Evolutionary conservation across 2,888 invertebrate genomes (phyloP), one percentile per base, ranked within the genome.

Genomic region (Acleris holmiana): DNA sequence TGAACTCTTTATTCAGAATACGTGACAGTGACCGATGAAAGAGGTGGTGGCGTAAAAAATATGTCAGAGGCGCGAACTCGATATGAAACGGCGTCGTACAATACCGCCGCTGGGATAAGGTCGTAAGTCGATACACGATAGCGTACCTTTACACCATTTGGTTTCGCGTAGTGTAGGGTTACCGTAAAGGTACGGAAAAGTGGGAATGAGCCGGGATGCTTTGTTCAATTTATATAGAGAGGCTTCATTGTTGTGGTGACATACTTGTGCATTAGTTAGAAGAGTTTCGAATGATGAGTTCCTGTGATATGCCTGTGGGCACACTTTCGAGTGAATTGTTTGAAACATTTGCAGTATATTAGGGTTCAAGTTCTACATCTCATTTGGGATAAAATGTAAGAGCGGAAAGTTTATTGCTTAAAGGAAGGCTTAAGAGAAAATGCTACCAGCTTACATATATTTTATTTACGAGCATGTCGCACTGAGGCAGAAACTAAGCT

Each of bases 61-160:
- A 76, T 71, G 74, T 71, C 73, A 70, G 67, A 69, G 68, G 54
- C 57, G 68, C 68, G 75, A 80, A 79, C 69, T 68, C 68, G 76
- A 72, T 67, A 69, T 63, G 69, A 77, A 71, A 75, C 73, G 69
- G 67, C 69, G 74, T 76, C 73, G 69, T 68, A 70, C 71, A 70
- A 74, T 73, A 73, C 70, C 70, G 25, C 58, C 10, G 18, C 15
- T 23, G 41, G 8, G n/a, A 7, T 25, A 50, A 60, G 25, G 65
- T 50, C 49, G 54, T 60, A 55, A 50, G 49, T 46, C 21, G 8
- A 8, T 23, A 23, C 15, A 50, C 15, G 2, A 1, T 17, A 23
- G 15, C 29, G n/a, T n/a, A 13, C 21, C 17, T 50, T 55, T 54
- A 18, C 19, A 25, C 60, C 46, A 55, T 62, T 64, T 61, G 49